Conservation (phyloP, 1,140 invertebrate species). For the Samia ricini region DNA sequence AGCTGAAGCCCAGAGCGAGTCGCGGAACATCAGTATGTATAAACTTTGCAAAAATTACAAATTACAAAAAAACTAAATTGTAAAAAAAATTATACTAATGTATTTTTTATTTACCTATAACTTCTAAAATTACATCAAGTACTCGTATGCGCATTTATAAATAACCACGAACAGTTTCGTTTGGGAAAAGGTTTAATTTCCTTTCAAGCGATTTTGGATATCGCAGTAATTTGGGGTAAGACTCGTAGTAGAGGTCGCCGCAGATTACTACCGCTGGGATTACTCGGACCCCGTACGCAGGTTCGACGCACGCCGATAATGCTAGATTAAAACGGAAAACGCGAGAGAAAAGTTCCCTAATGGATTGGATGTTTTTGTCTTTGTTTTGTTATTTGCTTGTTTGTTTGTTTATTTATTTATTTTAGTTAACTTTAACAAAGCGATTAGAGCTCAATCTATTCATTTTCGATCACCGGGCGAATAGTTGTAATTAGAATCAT, state of each 20-base stretch:
- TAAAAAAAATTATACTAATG: too few species aligned
- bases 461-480: neutral
- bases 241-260: neutral
- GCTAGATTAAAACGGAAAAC: slow-evolving; percentile 15
- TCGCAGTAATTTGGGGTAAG: neutral
- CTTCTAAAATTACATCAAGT: too few species aligned
- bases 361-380: slow-evolving; percentile 14
- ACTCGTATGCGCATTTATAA: too few species aligned
- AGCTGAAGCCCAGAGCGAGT: too few species aligned
- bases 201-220: neutral
- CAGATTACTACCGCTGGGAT: slow-evolving; percentile 22
- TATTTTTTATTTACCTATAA: too few species aligned
- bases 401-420: neutral
- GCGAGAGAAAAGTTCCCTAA: slow-evolving; percentile 16
- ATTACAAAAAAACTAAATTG: too few species aligned
- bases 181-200: too few species aligned
- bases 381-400: slow-evolving; percentile 7
- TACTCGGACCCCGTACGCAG: slow-evolving; percentile 16
- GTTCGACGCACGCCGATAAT: slow-evolving; percentile 25
- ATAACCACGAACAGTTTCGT: too few species aligned
- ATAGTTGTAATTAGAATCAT: neutral
- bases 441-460: too few species aligned
- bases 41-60: too few species aligned
- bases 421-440: too few species aligned
- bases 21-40: too few species aligned